phyloP scores from a whole-genome alignment of 2,888 invertebrate species.

The Eurois occulta region DNA sequence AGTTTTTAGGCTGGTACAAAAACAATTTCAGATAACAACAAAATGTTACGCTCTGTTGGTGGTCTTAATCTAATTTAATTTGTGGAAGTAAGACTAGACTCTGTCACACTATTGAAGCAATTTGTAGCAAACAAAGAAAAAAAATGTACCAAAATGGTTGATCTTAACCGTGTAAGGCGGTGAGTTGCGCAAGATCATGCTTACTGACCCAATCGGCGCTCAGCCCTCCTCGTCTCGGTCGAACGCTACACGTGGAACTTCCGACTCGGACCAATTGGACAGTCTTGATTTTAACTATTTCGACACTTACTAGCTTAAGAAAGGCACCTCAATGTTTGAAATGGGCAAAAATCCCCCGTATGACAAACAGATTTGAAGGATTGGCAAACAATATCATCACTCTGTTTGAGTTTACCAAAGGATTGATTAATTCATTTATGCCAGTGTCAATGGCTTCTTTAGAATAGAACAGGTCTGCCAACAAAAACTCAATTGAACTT shows the following conservation, averaged over 20 bases:
- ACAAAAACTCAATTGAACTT: constrained; percentile 27
- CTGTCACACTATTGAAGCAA: constrained; percentile 21
- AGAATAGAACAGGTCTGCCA: constrained; percentile 30
- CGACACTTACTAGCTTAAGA: constrained; percentile 9
- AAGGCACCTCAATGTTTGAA: constrained; percentile 11
- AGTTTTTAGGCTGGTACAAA: constrained; percentile 14
- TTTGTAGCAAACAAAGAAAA: constrained; percentile 23
- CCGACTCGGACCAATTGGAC: constrained; percentile 51
- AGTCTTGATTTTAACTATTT: constrained; percentile 55
- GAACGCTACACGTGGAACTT: constrained; percentile 83
- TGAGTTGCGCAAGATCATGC: constrained; percentile 70
- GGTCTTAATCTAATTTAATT: constrained; percentile 29
- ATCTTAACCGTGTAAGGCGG: constrained; percentile 52
- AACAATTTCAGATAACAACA: neutral
- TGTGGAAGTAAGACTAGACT: constrained; percentile 26
- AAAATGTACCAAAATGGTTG: constrained; percentile 49
- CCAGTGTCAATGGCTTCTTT: constrained; percentile 4
- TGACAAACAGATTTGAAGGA: constrained; percentile 20
- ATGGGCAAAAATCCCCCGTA: neutral
- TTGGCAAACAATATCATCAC: constrained; percentile 23
- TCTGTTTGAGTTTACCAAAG: constrained; percentile 5
- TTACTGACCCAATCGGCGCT: constrained; percentile 66
- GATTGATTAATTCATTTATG: constrained; percentile 6
- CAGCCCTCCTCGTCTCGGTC: constrained; percentile 80
- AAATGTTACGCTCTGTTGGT: neutral